These are phyloP conservation scores for Parelbella ahira DNA, from an alignment of 2,888 invertebrate species.

Conservation along the genomic window DNA sequence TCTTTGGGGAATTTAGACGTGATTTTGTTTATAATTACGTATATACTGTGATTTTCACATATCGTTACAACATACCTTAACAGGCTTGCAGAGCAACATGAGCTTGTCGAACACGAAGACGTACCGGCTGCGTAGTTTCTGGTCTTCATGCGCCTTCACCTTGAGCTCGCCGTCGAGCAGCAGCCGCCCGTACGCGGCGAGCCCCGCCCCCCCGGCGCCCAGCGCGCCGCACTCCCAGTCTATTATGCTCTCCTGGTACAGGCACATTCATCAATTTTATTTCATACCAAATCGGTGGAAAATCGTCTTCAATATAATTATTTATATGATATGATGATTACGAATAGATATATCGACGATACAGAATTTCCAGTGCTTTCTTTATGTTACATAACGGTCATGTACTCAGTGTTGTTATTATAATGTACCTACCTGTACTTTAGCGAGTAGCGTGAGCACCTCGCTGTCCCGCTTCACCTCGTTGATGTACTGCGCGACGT, in stretches of 20 bases:
- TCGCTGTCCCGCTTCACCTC: conserved; percentile 98
- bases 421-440: conserved; percentile 91
- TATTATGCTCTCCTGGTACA: conserved; percentile 87
- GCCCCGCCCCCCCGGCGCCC: conserved; percentile 88
- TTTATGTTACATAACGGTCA: no score
- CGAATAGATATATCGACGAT: no score
- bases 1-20: no score
- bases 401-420: no score
- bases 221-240: conserved; percentile 89
- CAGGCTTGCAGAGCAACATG: conserved; percentile 94
- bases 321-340: no score
- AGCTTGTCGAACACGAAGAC: conserved; percentile 99
- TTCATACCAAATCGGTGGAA: no score
- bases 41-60: no score
- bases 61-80: no score
- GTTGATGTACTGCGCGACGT: conserved; percentile 98
- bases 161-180: conserved; percentile 96
- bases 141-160: conserved; percentile 94
- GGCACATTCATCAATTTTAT: no score
- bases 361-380: no score
- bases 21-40: no score
- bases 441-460: conserved; percentile 92
- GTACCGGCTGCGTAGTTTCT: conserved; percentile 91
- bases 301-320: no score
- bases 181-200: conserved; percentile 94